Evolutionary conservation across 1,140 invertebrate genomes (phyloP).

Genomic region (Drosophila suzukii): DNA sequence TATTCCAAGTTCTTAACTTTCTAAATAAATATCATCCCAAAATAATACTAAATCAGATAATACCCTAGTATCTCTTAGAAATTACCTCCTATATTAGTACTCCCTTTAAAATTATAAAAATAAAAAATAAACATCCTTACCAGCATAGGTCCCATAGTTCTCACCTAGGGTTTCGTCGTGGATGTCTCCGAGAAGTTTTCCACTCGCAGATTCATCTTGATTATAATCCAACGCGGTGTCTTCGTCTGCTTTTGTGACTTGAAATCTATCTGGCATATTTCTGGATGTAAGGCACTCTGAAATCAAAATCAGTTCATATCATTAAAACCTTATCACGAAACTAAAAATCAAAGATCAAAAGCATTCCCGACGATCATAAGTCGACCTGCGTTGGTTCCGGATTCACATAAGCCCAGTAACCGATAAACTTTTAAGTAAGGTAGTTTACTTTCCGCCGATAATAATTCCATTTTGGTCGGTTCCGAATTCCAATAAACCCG

Average conservation of each 20-base stretch:
- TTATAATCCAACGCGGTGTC: slow-evolving; percentile 74
- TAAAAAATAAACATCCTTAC: slow-evolving; percentile 2
- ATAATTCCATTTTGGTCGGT: slow-evolving; percentile 10
- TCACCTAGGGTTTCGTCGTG: slow-evolving; percentile 65
- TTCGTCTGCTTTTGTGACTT: slow-evolving; percentile 81
- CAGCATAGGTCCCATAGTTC: slow-evolving; percentile 3
- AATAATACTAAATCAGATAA: not conserved
- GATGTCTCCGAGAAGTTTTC: slow-evolving; percentile 72
- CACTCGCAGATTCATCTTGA: slow-evolving; percentile 75
- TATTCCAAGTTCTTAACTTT: no score
- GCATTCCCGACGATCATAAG: slow-evolving; percentile 28
- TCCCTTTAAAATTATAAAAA: not conserved
- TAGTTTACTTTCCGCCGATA: slow-evolving; percentile 12
- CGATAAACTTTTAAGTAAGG: slow-evolving; percentile 22
- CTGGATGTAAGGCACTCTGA: slow-evolving; percentile 43
- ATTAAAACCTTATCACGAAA: slow-evolving; percentile 2
- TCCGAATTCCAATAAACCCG: not conserved
- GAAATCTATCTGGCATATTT: slow-evolving; percentile 83
- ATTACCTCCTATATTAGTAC: not conserved
- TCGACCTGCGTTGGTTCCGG: slow-evolving; percentile 2
- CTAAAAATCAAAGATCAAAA: slow-evolving; percentile 25
- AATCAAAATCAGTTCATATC: slow-evolving; percentile 20
- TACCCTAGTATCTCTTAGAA: not conserved
- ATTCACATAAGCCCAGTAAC: not conserved
- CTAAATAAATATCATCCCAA: no score